phyloP scores from a whole-genome alignment of 2,113 vertebrate species.

The Dunckerocampus dactyliophorus region DNA sequence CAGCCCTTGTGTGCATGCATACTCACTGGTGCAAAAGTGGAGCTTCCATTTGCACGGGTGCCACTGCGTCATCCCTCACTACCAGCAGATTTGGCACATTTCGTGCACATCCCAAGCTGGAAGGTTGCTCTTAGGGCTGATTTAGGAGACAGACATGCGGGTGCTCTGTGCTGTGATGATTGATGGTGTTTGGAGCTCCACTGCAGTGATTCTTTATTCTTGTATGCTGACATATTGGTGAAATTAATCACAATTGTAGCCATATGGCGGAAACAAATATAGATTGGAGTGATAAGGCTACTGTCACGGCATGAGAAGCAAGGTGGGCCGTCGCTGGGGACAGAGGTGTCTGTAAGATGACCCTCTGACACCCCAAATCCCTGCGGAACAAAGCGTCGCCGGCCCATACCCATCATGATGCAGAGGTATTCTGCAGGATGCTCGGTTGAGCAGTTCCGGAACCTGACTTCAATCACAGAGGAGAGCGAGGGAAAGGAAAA shows the following conservation, averaged over 20 bases:
- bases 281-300: conserved; percentile 9
- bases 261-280: not conserved
- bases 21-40: not conserved
- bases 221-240: not conserved
- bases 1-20: not conserved
- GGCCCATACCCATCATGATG: conserved; percentile 60
- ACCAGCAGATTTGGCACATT: conserved; percentile 20
- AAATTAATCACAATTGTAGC: not conserved
- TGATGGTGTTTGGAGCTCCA: conserved; percentile 17
- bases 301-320: conserved; percentile 32
- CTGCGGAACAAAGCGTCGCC: conserved; percentile 47
- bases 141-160: conserved; percentile 12
- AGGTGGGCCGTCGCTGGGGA: conserved; percentile 33
- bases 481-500: conserved; percentile 21
- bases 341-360: conserved; percentile 53
- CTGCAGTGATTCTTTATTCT: not conserved
- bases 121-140: no score
- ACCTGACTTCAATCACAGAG: conserved; percentile 57
- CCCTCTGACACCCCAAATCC: conserved; percentile 56
- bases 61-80: conserved; percentile 24
- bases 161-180: conserved; percentile 20
- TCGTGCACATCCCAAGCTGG: not conserved
- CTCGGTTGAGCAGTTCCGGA: conserved; percentile 59
- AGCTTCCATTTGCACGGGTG: conserved; percentile 6
- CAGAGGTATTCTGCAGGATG: conserved; percentile 58